These are phyloP conservation scores for Vireo altiloquus DNA, from an alignment of 2,113 vertebrate species.

Conservation along the genomic window DNA sequence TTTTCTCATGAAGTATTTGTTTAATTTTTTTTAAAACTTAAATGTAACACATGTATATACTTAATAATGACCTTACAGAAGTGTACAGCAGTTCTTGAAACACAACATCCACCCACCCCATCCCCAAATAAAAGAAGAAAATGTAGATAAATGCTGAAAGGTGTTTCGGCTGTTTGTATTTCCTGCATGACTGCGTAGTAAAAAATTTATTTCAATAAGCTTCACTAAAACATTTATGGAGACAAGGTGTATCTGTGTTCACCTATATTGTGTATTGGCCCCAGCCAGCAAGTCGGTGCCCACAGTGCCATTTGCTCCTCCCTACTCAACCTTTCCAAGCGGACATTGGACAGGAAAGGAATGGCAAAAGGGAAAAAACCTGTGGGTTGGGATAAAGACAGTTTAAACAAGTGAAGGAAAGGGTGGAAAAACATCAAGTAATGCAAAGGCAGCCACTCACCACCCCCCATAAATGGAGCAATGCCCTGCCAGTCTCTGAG, in stretches of 20 bases:
- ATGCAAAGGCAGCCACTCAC: not conserved
- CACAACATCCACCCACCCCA: not conserved
- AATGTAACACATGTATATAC: rapidly evolving
- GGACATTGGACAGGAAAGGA: not conserved
- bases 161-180: not conserved
- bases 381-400: not conserved
- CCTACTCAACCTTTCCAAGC: not conserved
- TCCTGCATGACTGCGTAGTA: not conserved
- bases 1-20: not conserved
- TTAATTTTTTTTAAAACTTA: not conserved
- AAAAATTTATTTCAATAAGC: not conserved
- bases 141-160: not conserved
- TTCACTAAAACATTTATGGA: not conserved
- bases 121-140: not conserved
- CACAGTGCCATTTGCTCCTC: not conserved
- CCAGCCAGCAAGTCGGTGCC: not conserved
- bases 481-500: not conserved
- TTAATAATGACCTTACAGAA: not conserved
- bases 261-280: not conserved
- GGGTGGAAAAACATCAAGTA: not conserved
- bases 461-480: not conserved
- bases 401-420: not conserved
- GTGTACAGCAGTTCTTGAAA: not conserved
- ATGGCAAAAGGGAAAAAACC: not conserved
- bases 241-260: not conserved